A percentile compares a stretch with the other conserved stretches of the same genome.
phyloP scores from a whole-genome alignment of 2,113 vertebrate genomes.

The Mus spicilegus region DNA sequence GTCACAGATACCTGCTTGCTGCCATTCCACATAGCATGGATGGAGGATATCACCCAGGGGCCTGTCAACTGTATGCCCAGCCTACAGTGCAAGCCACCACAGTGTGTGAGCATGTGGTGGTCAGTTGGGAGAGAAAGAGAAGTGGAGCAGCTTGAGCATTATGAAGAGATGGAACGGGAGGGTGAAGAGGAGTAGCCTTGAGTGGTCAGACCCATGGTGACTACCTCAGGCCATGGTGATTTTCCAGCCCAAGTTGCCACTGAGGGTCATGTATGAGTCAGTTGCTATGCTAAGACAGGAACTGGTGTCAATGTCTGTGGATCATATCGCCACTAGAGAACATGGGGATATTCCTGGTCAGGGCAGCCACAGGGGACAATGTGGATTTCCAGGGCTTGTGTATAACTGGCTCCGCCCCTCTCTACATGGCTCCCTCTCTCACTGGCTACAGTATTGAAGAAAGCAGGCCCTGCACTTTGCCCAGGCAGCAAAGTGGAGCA shows the following conservation, averaged over 20 bases:
- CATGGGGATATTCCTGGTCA: no score
- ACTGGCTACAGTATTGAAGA: not conserved
- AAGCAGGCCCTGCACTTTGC: not conserved
- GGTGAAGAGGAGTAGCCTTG: not conserved
- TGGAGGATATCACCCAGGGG: not conserved
- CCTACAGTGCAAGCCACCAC: not conserved
- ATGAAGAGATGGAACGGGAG: not conserved
- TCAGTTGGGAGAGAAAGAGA: not conserved
- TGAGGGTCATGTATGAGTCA: not conserved
- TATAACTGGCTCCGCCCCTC: not conserved
- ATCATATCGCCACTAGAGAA: no score
- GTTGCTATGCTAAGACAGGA: no score
- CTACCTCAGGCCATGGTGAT: not conserved
- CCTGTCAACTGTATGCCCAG: not conserved
- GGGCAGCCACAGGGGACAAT: no score
- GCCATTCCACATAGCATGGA: not conserved
- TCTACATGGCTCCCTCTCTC: not conserved
- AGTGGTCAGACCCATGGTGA: not conserved
- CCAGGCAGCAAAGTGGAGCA: not conserved
- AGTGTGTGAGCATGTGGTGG: not conserved
- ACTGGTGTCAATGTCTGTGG: no score
- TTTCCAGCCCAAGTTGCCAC: not conserved
- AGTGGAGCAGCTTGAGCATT: not conserved
- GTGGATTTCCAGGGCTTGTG: not conserved
- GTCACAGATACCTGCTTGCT: not conserved